Conservation (phyloP, 1,140 invertebrate species). For the Procambarus virginalis region DNA sequence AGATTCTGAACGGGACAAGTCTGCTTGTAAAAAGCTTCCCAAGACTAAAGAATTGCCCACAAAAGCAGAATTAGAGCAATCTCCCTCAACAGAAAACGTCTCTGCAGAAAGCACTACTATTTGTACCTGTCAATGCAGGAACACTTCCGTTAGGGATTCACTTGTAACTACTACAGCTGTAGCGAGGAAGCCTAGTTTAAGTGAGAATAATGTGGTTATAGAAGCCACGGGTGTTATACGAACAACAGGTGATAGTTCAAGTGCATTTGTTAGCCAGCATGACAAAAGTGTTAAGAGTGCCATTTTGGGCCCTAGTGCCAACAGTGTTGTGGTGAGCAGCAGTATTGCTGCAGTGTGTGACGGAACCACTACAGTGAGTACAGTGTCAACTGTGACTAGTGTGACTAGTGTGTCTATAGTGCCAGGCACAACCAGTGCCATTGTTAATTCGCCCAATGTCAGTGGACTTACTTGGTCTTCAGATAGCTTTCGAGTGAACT, state of each 20-base stretch:
- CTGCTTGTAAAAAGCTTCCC: not conserved
- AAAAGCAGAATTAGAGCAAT: not conserved
- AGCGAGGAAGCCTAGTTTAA: conserved; percentile 12
- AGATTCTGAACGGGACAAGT: not conserved
- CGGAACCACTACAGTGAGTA: conserved; percentile 11
- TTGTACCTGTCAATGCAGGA: not conserved
- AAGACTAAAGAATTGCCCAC: not conserved
- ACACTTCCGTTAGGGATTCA: conserved; percentile 1
- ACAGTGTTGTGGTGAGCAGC: conserved; percentile 48
- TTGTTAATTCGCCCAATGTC: conserved; percentile 42
- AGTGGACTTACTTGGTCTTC: conserved; percentile 22
- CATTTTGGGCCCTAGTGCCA: conserved; percentile 29
- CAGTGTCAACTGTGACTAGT: conserved; percentile 17
- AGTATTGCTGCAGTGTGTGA: conserved; percentile 33
- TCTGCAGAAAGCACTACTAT: not conserved
- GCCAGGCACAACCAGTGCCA: conserved; percentile 38
- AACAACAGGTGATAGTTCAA: conserved; percentile 26
- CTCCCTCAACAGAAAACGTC: not conserved
- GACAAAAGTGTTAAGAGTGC: conserved; percentile 34
- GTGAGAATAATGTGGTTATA: conserved; percentile 6
- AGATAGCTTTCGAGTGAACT: conserved; percentile 36
- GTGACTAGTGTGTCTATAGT: conserved; percentile 30
- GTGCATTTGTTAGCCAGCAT: conserved; percentile 34
- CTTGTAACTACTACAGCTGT: conserved; percentile 20
- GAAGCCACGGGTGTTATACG: conserved; percentile 27